phyloP scores from a whole-genome alignment of 1,140 invertebrate genomes.

The Ostrea edulis region DNA sequence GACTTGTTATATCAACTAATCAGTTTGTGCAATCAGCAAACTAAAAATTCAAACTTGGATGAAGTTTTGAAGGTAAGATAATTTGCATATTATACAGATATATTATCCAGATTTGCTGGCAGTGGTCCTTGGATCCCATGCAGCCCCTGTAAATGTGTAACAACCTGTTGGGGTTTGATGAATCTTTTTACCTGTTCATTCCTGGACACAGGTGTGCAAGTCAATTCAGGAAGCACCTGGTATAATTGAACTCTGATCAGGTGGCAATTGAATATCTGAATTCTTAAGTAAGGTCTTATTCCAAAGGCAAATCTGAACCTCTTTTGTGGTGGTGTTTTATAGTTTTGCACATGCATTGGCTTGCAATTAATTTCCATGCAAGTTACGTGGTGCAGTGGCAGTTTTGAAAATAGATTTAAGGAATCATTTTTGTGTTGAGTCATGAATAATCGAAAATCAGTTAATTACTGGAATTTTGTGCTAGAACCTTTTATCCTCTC shows the following conservation, averaged over 20 bases:
- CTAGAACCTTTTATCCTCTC: neutral
- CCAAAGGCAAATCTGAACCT: neutral
- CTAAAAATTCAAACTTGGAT: conserved; percentile 3
- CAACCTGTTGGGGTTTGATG: neutral
- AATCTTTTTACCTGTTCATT: neutral
- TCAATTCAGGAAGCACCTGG: conserved; percentile 17
- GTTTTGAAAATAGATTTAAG: conserved; percentile 7
- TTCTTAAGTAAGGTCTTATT: conserved; percentile 8
- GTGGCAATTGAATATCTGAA: conserved; percentile 10
- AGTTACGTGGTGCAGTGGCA: conserved; percentile 11
- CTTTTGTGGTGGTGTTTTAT: neutral
- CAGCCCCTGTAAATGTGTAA: neutral
- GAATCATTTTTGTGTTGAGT: conserved; percentile 26
- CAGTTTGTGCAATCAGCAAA: neutral
- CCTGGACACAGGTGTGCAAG: conserved; percentile 16
- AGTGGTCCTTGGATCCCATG: neutral
- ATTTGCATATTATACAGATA: conserved; percentile 27
- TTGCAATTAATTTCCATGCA: conserved; percentile 33
- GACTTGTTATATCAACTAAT: neutral
- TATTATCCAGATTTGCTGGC: neutral
- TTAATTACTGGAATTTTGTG: conserved; percentile 11
- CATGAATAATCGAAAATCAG: conserved; percentile 20
- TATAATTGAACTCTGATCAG: conserved; percentile 16
- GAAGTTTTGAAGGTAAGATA: conserved; percentile 7
- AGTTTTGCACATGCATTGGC: conserved; percentile 18